phyloP scores from a whole-genome alignment of 2,888 invertebrate species.

The Lasiommata megera region DNA sequence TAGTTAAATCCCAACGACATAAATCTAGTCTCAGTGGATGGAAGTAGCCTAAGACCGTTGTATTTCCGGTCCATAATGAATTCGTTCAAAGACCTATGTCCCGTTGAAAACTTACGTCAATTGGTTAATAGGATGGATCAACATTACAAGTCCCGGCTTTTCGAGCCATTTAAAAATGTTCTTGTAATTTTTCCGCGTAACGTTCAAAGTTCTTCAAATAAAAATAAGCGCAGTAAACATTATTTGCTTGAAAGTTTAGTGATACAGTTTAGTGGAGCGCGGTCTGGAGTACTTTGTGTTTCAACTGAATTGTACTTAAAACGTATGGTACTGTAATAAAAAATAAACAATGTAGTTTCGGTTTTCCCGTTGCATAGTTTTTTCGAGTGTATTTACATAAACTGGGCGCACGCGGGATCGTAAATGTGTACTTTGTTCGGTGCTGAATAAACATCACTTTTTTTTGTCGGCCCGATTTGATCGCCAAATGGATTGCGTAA shows the following conservation, averaged over 20 bases:
- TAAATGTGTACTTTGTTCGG: conserved; percentile 61
- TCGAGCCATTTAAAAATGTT: not conserved
- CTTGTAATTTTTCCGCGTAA: not conserved
- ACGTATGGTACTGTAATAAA: conserved; percentile 53
- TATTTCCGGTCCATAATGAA: too few relatives aligned
- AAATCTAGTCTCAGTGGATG: too few relatives aligned
- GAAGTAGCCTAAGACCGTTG: too few relatives aligned
- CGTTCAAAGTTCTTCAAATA: conserved; percentile 5
- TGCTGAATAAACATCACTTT: conserved; percentile 52
- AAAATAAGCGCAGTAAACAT: conserved; percentile 13
- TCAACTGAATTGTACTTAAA: conserved; percentile 37
- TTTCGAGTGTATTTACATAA: conserved; percentile 67
- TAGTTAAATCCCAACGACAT: too few relatives aligned
- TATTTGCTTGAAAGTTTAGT: conserved; percentile 20
- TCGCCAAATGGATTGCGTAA: conserved; percentile 50
- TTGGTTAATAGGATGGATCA: too few relatives aligned
- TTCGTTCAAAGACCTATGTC: too few relatives aligned
- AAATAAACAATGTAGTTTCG: conserved; percentile 60
- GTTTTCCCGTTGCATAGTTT: conserved; percentile 58
- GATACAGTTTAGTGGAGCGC: conserved; percentile 16
- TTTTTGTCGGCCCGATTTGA: conserved; percentile 45
- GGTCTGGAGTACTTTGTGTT: conserved; percentile 12
- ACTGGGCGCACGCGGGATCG: conserved; percentile 48
- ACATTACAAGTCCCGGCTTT: too few relatives aligned
- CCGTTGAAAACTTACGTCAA: too few relatives aligned